Percentiles rank a stretch among this genome's conserved stretches.
Conservation (phyloP, 1,140 invertebrate genomes). For the Drosophila mayri region DNA sequence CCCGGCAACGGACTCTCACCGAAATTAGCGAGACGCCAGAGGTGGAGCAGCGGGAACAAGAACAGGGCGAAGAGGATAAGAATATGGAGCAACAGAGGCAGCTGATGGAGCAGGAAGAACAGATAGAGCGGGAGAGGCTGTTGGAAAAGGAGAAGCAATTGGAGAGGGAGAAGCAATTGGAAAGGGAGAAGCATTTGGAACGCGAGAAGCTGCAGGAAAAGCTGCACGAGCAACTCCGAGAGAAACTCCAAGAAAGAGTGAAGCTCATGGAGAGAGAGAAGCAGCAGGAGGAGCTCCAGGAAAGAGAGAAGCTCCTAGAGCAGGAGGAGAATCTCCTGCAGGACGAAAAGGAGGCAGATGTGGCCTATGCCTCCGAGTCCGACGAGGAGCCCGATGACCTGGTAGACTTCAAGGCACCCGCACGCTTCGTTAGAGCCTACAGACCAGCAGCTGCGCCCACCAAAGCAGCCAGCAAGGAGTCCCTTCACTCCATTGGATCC, state of each 20-base stretch:
- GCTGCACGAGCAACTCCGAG: slow-evolving; percentile 13
- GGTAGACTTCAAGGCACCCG: slow-evolving; percentile 69
- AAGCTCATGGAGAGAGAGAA: slow-evolving; percentile 10
- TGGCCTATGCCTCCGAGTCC: slow-evolving; percentile 76
- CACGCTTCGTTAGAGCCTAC: slow-evolving; percentile 78
- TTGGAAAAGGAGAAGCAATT: neutral
- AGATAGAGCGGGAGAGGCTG: slow-evolving; percentile 1
- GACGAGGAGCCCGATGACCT: slow-evolving; percentile 54
- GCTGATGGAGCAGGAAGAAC: neutral
- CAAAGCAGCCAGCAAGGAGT: slow-evolving; percentile 71
- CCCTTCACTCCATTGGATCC: slow-evolving; percentile 59
- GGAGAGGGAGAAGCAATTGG: neutral
- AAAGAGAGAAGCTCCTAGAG: neutral
- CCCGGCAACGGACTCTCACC: slow-evolving; percentile 46
- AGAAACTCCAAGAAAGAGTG: slow-evolving; percentile 16
- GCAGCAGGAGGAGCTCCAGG: neutral
- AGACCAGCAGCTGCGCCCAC: slow-evolving; percentile 43
- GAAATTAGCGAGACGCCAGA: slow-evolving; percentile 60
- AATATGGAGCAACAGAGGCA: slow-evolving; percentile 1
- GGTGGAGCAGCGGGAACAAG: slow-evolving; percentile 9
- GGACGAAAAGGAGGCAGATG: slow-evolving; percentile 28
- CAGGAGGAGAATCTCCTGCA: neutral
- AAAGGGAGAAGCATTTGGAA: slow-evolving; percentile 33
- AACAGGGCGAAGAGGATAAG: neutral
- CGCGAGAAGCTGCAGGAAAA: slow-evolving; percentile 18